Conservation (phyloP, 2,113 vertebrate species). For the Dascyllus trimaculatus region DNA sequence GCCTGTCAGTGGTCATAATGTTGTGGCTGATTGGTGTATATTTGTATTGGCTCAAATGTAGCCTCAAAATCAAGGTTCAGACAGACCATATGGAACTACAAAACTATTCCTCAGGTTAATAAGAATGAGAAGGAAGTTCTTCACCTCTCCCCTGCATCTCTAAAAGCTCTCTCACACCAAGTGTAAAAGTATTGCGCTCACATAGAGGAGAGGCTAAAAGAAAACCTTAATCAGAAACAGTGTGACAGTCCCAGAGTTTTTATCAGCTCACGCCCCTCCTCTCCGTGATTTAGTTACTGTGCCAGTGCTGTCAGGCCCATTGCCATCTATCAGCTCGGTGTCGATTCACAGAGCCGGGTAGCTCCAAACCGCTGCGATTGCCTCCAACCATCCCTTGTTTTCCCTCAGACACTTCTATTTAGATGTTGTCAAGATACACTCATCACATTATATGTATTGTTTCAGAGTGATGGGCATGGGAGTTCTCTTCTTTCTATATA, state of each 20-base stretch:
- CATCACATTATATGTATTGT: constrained; percentile 76
- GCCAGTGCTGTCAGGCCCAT: constrained; percentile 55
- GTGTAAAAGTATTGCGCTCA: constrained; percentile 55
- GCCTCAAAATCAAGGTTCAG: not conserved
- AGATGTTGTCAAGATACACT: constrained; percentile 87
- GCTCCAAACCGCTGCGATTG: constrained; percentile 53
- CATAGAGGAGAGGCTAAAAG: constrained; percentile 25
- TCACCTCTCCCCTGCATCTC: constrained; percentile 23
- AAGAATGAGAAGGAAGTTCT: constrained; percentile 26
- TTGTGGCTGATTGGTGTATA: too few species aligned
- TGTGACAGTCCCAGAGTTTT: constrained; percentile 64
- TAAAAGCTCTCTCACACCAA: constrained; percentile 37
- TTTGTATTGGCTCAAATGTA: not conserved
- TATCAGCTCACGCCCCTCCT: constrained; percentile 64
- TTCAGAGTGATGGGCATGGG: constrained; percentile 64
- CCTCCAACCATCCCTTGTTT: constrained; percentile 67
- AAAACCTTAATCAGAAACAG: constrained; percentile 67
- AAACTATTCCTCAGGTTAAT: constrained; percentile 27
- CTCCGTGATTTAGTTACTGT: constrained; percentile 71
- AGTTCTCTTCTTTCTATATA: constrained; percentile 16
- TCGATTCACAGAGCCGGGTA: constrained; percentile 49
- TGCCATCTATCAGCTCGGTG: constrained; percentile 71
- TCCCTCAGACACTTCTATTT: constrained; percentile 83
- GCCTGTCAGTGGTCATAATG: too few species aligned
- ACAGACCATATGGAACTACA: not conserved